Evolutionary conservation across 2,113 vertebrate species (phyloP), one percentile per base, ranked within the genome.

Genomic region (Propithecus coquereli): DNA sequence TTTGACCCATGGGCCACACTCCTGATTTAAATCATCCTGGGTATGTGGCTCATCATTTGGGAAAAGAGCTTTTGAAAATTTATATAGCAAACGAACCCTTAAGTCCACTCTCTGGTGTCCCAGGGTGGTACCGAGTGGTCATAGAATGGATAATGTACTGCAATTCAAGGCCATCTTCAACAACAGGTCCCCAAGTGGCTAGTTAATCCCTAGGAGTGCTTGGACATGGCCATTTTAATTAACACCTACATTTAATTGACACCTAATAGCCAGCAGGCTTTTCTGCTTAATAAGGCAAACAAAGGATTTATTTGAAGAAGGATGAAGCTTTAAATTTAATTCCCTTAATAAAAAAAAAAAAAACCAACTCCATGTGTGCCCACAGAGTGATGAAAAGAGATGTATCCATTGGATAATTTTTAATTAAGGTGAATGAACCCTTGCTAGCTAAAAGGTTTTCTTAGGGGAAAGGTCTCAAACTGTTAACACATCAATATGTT

Each of bases 401-500:
- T 85, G 68, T 95, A 92, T 76, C 97, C 96, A 95, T 20, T 10
- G 43, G 71, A 43, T 59, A 74, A 97, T 96, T 98, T 97, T 95
- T 93, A 86, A 95, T 96, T 93, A 82, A 98, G 95, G 97, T 96
- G 96, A 97, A 98, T 95, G 96, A 96, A 96, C 37, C 43, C 73
- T 12, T 2, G 0, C 79, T 85, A 63, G 96, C 95, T 96, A 45
- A 98, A 97, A 97, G 96, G 96, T 95, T 98, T 98, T 89, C 95
- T 94, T 90, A 82, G 96, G 94, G n/a, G 94, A 94, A 97, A 83
- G 94, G 95, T 97, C 96, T 98, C 97, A 97, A 82, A 97, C 97
- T 97, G 97, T 97, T 98, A 97, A 97, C 90, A 95, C 94, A 89
- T 97, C 98, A 84, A 96, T 97, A 97, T 94, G 91, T 96, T 97